phyloP scores from a whole-genome alignment of 2,797 vertebrate species.

The Gymnoscopelus microlampas region DNA sequence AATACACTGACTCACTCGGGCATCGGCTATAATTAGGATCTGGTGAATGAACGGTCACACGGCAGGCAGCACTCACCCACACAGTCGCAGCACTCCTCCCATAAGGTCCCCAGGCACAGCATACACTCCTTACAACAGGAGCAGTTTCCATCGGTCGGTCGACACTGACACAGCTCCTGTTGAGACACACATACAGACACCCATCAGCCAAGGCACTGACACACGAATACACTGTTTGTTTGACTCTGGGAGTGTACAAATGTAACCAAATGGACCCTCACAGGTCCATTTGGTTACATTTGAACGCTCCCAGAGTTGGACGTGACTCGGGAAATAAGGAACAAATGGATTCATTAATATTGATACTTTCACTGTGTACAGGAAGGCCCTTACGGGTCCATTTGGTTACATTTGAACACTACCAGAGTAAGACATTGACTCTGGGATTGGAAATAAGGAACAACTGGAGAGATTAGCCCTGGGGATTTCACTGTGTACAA shows the following conservation, averaged over 20 bases:
- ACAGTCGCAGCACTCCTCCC: conserved; percentile 99
- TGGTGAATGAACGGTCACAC: background rate
- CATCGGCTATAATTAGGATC: conserved; percentile 11
- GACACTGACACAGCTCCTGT: conserved; percentile 97
- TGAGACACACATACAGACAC: conserved; percentile 41
- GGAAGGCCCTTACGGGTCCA: too few relatives aligned
- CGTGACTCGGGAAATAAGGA: too few relatives aligned
- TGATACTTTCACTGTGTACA: too few relatives aligned
- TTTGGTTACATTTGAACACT: too few relatives aligned
- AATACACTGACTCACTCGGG: conserved; percentile 13
- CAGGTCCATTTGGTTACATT: too few relatives aligned
- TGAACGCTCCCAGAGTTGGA: too few relatives aligned
- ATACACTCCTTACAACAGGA: conserved; percentile 99
- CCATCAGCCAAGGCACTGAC: background rate
- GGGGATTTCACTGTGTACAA: too few relatives aligned
- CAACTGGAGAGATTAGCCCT: too few relatives aligned
- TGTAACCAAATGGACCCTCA: background rate
- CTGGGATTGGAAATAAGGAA: too few relatives aligned
- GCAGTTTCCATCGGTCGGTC: conserved; percentile 94
- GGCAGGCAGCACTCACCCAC: conserved; percentile 87
- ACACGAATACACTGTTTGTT: conserved; percentile 21
- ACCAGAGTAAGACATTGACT: too few relatives aligned
- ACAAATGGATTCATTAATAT: too few relatives aligned
- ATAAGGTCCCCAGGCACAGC: conserved; percentile 95
- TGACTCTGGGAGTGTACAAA: background rate